Base-by-base conservation (phyloP, 2,888 invertebrate genomes). In the Rhyacophila evoluta region DNA sequence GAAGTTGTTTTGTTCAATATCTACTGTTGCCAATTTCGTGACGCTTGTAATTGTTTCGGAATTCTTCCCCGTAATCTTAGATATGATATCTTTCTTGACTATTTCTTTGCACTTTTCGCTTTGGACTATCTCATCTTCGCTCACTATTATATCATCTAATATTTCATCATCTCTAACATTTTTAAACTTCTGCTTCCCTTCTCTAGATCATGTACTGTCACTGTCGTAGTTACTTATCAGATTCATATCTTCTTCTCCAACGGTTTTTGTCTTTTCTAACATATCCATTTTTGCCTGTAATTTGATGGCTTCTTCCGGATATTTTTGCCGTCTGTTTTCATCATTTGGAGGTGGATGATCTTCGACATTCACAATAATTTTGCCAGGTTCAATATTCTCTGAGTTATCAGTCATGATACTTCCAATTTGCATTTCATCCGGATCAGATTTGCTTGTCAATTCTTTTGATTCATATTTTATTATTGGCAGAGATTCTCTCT, bases 181-280 rank as follows among this genome's bases (percentile, higher is more conserved):
- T 69, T 33, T 33, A 33, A 33, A 12, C 69, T 37, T 78, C 55
- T 12, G 25, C 15, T 74, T 73, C 29, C n/a, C 33, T 33, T 41
- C 89, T 79, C 88, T 89, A 89, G 89, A 90, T 90, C 90, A 90
- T 88, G 90, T 89, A 85, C 89, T 89, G 84, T 89, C 85, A 76
- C 87, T 87, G 39, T 87, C 89, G 74, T 89, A 90, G 83, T 88
- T 89, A 68, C 88, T 88, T 77, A 89, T 89, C 83, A 89, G 85
- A 84, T 89, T 88, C 83, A 89, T 84, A 83, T 90, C 90, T 79
- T 89, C 89, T 41, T 89, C 88, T 5, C 41, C 72, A 37, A 85
- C 86, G 0, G 86, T 87, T 80, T 87, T 88, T 11, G 85, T 78
- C 37, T 78, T 78, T 29, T 70, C 36, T 11, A 75, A 76, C 12